These are phyloP conservation scores for Drosophila kanekoi DNA, from an alignment of 2,888 invertebrate species.

Conservation along the genomic window DNA sequence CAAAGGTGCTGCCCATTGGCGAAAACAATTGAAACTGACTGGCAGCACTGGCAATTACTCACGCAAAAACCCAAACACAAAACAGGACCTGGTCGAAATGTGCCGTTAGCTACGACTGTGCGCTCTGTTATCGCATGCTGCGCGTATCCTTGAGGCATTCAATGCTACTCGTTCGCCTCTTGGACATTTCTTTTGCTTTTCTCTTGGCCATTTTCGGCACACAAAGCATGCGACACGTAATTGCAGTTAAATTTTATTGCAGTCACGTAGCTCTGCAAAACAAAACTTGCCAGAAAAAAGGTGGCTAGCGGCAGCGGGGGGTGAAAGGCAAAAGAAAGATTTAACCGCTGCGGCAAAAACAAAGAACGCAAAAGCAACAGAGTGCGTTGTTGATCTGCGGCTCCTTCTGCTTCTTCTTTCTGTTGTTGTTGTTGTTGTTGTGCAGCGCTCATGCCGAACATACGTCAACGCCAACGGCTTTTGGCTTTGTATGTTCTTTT, in stretches of 20 bases:
- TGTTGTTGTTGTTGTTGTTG: conserved; percentile 26
- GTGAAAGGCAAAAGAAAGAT: conserved; percentile 26
- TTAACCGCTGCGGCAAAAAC: conserved; percentile 54
- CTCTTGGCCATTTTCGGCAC: conserved; percentile 40
- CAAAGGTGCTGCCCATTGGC: conserved; percentile 35
- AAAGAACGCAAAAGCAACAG: conserved; percentile 57
- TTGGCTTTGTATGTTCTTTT: conserved; percentile 29
- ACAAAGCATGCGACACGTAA: conserved; percentile 65
- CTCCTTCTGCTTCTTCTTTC: conserved; percentile 15
- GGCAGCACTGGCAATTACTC: conserved; percentile 40
- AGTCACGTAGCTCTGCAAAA: conserved; percentile 63
- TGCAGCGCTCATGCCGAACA: conserved; percentile 20
- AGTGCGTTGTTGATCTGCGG: conserved; percentile 38
- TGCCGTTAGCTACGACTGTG: conserved; percentile 32
- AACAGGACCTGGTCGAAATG: conserved; percentile 36
- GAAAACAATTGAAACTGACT: conserved; percentile 7
- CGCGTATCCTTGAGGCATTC: conserved; percentile 54
- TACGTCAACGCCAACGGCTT: conserved; percentile 44
- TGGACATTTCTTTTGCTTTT: conserved; percentile 37
- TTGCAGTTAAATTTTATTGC: conserved; percentile 78
- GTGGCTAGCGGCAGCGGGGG: neutral
- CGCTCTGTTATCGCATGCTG: conserved; percentile 34
- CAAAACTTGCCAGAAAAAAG: conserved; percentile 30
- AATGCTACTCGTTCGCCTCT: conserved; percentile 29
- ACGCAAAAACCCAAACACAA: conserved; percentile 12